Base-by-base conservation (phyloP, 2,888 invertebrate species). In the Drosophila picticornis region DNA sequence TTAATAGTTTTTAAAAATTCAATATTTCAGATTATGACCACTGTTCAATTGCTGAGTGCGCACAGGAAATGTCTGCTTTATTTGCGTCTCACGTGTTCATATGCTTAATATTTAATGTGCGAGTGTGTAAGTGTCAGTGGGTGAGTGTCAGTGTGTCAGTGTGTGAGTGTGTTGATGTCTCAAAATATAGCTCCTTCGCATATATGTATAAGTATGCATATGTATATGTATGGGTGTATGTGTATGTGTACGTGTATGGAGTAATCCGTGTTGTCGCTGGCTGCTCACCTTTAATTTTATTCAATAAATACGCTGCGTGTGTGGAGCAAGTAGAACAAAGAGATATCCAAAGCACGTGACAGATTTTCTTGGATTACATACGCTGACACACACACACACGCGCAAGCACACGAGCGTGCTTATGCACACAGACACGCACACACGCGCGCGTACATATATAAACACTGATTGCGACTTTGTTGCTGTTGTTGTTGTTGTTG, bases 291-390 rank as follows among this genome's bases (percentile, higher is more conserved):
- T 85, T 87, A 51, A 68, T 67, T 81, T 72, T 82, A 69, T 81
- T 85, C 86, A 88, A 88, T 85, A 81, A 88, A 86, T 88, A 69
- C 67, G 51, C 64, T 63, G 68, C 67, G 75, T 62, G 67, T 50
- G 80, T 56, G 27, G 4, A 13, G 27, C 2, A 75, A 57, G 76
- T 77, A 69, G 77, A 69, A 80, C 87, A 84, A 84, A 82, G 85
- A 77, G 83, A 82, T 85, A 85, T 85, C 88, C 85, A 75, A 82
- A 84, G 86, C 83, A 85, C 85, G 85, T 85, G 85, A 85, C 86
- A 88, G 86, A 88, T 85, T 88, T 88, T 80, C 78, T 75, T 76
- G 85, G 86, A 84, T 85, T 85, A 84, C 82, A 77, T 64, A 75
- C 75, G 81, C 72, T 72, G 77, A 60, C 66, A 64, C 48, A 74